Base-by-base conservation (phyloP, 1,140 invertebrate species). In the Microplitis demolitor region DNA sequence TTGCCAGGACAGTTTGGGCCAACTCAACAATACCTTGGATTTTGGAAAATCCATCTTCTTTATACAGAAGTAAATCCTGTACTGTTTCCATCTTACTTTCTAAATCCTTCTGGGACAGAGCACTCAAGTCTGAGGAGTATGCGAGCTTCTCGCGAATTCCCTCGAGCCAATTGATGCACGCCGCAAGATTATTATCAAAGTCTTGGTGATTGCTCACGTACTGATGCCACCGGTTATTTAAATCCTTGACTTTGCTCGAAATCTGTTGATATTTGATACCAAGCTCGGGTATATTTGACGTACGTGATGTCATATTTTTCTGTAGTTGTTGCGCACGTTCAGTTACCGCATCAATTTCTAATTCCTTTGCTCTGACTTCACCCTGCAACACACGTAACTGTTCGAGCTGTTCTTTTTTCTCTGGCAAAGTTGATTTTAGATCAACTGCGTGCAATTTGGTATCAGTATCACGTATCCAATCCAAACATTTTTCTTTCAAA, bases 341-440 rank as follows among this genome's bases (percentile, higher is more conserved):
- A 14, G 94, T 97, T 0, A 98, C 92, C 62, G 93, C 92, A 80
- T 98, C 97, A 72, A 98, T 95, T 87, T 98, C 96, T 35, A 97
- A 83, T 87, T 98, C 96, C 82, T 97, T 96, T 1, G 95, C 94
- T 50, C 93, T 88, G 4, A 98, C 92, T 88, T 97, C 95, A 60
- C 95, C 95, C 88, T 97, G 95, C 13, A 97, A 85, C 31, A 87
- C 87, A 84, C 95, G 90, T 16, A 98, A 88, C 69, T 90, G 90
- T 69, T 96, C 94, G 13, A 97, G 88, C 76, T 97, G 95, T 13
- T 92, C 88, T 81, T 95, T 93, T 85, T 98, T 98, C 76, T 97
- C 94, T 13, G 89, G 80, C 13, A 96, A 87, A 8, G 92, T 95
- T 11, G 94, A 89, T 82, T 97, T 97, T 24, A 98, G 88, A 82